A percentile compares a stretch with the other conserved stretches of the same genome.
Conservation (phyloP, 2,113 vertebrate genomes). For the Oncorhynchus gorbuscha region DNA sequence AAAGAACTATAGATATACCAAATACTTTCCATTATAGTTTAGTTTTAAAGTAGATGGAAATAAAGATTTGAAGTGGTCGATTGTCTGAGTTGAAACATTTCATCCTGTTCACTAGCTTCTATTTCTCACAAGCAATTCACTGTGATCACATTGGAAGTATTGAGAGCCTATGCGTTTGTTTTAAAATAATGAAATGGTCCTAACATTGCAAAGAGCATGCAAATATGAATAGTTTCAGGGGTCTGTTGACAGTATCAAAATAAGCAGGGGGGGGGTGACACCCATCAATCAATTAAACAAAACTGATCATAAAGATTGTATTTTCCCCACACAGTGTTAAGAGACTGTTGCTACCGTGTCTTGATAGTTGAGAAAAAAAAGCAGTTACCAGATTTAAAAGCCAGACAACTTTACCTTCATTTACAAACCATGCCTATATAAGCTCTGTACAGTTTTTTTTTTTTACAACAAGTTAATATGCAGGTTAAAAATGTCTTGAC, state of each 20-base stretch:
- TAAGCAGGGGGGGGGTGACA: neutral
- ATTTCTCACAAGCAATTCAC: neutral
- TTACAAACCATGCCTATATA: constrained; percentile 57
- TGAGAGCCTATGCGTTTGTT: too few species aligned
- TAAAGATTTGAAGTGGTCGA: constrained; percentile 21
- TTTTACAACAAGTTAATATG: constrained; percentile 79
- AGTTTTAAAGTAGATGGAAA: constrained; percentile 24
- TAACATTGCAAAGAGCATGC: constrained; percentile 3
- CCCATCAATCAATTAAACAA: constrained; percentile 26
- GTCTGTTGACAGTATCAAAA: constrained; percentile 10
- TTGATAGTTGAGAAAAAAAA: neutral
- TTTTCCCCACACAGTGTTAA: constrained; percentile 12
- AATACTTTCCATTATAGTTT: neutral
- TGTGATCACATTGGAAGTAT: too few species aligned
- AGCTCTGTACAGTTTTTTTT: constrained; percentile 76
- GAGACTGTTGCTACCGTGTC: neutral
- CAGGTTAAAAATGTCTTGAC: constrained; percentile 74
- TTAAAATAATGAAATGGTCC: neutral
- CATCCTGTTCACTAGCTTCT: neutral
- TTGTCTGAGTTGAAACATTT: neutral
- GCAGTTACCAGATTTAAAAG: constrained; percentile 7
- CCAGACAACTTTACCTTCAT: constrained; percentile 21
- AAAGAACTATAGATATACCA: neutral
- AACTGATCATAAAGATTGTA: constrained; percentile 30
- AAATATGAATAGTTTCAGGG: neutral